Base-by-base conservation (phyloP, 2,888 invertebrate species). In the Cryptosula pallasiana region DNA sequence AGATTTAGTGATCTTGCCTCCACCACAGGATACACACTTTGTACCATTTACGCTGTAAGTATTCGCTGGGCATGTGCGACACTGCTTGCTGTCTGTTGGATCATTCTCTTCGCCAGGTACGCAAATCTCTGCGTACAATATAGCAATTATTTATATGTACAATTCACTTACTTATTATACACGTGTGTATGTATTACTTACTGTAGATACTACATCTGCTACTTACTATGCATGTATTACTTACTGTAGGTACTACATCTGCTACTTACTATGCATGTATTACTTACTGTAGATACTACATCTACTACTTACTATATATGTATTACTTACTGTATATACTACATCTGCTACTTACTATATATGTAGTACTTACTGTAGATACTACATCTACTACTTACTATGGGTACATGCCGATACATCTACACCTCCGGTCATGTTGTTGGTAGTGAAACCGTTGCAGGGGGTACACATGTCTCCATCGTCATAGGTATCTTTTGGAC, bases 61-160 rank as follows among this genome's bases (percentile, higher is more conserved):
- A 73, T 79, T 73, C 1, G 25, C 27, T 1, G 76, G 75, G 71
- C 80, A 80, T 35, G 76, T 74, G 1, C 72, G 72, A 71, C 80
- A 80, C 0, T 78, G 78, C 0, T 45, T 45, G 20, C 45, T 45
- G 45, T 45, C 45, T 5, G 45, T 20, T 45, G 45, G 45, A 20
- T 45, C 45, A 45, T 45, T 45, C 32, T 32, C 63, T 13, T 5
- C 32, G 25, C 63, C 63, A 34, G 29, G 13, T 29, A 13, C 32
- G n/a, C 63, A 63, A 23, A 23, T 57, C 57, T 57, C 57, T 57
- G 23, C n/a, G 16, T 13, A 9, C 45, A 9, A 45, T 9, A 45
- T 13, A 20, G n/a, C n/a, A n/a, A n/a, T n/a, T n/a, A n/a, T n/a
- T n/a, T n/a, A n/a, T n/a, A n/a, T n/a, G n/a, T n/a, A n/a, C n/a